Percentiles rank a stretch among this genome's conserved stretches.
phyloP scores from a whole-genome alignment of 2,797 vertebrate genomes.

The Lacerta bilineata region DNA sequence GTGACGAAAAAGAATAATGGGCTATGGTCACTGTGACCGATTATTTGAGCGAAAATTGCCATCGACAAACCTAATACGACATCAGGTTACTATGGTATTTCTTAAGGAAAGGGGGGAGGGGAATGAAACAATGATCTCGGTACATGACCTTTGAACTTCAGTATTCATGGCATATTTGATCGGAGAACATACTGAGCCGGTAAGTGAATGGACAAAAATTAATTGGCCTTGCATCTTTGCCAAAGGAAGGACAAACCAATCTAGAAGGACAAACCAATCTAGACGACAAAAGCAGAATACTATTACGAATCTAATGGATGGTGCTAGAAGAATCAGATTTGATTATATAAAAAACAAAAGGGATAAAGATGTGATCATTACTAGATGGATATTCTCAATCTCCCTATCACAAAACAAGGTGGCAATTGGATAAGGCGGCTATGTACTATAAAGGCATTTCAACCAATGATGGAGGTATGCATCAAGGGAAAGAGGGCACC shows the following conservation, averaged over 20 bases:
- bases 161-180: slow-evolving; percentile 6
- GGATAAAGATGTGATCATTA: no score
- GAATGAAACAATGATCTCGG: slow-evolving; percentile 10
- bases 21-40: slow-evolving; percentile 55
- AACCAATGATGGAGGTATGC: no score
- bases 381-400: no score
- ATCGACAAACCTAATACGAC: slow-evolving; percentile 8
- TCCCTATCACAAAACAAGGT: no score
- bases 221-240: slow-evolving; percentile 42
- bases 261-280: slow-evolving; percentile 37
- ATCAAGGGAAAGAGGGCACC: no score
- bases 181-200: slow-evolving; percentile 17
- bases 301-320: no score
- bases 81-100: background rate
- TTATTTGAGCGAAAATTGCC: slow-evolving; percentile 40
- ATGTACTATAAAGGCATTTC: no score
- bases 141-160: slow-evolving; percentile 21
- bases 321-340: no score
- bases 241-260: slow-evolving; percentile 36
- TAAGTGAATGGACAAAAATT: background rate
- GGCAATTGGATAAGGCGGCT: no score
- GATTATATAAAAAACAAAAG: no score
- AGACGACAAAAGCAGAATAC: no score
- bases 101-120: slow-evolving; percentile 25
- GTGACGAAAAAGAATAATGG: slow-evolving; percentile 24